These are phyloP conservation scores for Caracal caracal DNA, from an alignment of 2,113 vertebrate genomes.

Conservation along the genomic window DNA sequence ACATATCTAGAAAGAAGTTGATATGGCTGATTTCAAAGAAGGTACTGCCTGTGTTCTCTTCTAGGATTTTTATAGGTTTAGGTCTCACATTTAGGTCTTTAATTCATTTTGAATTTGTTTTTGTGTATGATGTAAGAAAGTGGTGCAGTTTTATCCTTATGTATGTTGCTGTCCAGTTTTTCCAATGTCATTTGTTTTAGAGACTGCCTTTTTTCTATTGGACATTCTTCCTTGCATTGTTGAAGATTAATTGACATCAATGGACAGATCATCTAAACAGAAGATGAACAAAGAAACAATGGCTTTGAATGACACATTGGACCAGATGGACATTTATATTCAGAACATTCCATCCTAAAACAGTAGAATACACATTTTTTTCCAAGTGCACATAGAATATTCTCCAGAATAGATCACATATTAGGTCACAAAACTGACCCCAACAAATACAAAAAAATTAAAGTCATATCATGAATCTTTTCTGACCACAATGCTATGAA, in stretches of 20 bases:
- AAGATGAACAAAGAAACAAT: not conserved
- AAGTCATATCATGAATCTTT: not conserved
- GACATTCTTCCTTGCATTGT: not conserved
- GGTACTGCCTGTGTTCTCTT: not conserved
- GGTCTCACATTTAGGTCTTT: not conserved
- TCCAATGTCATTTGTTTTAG: not conserved
- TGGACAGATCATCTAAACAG: not conserved
- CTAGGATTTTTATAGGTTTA: not conserved
- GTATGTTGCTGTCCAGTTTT: not conserved
- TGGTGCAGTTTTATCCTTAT: not conserved
- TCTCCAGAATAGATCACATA: not conserved
- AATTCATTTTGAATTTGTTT: not conserved
- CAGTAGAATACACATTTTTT: not conserved
- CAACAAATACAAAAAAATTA: not conserved
- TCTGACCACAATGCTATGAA: not conserved
- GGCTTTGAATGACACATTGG: not conserved
- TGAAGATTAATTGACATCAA: not conserved
- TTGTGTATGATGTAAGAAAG: not conserved
- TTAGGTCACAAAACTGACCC: not conserved
- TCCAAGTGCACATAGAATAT: not conserved
- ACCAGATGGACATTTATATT: not conserved
- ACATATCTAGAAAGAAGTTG: not conserved
- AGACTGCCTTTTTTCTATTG: not conserved
- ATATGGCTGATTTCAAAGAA: not conserved
- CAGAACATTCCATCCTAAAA: not conserved